Percentiles rank a stretch among this genome's conserved stretches.
These are phyloP conservation scores for Prolemur simus DNA, from an alignment of 2,113 vertebrate genomes.

Conservation along the genomic window DNA sequence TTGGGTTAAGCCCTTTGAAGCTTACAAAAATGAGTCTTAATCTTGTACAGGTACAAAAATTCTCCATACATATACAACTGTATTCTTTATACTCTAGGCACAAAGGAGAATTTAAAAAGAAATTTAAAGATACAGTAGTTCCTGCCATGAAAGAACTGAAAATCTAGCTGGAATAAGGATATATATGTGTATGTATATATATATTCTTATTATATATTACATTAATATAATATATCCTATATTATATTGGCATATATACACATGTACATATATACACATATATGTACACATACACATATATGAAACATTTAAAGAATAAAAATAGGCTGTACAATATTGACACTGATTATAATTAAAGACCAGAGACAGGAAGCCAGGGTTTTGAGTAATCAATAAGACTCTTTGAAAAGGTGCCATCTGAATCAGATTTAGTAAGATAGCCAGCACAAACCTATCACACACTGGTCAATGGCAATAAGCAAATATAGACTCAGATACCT, in stretches of 20 bases:
- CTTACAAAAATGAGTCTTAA: not conserved
- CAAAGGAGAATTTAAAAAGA: conserved; percentile 4
- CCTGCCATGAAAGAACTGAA: not conserved
- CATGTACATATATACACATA: not conserved
- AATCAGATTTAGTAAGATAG: not conserved
- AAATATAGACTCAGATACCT: not conserved
- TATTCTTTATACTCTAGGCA: not conserved
- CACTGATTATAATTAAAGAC: not conserved
- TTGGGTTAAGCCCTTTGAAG: not conserved
- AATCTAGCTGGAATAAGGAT: not conserved
- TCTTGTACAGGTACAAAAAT: conserved; percentile 1
- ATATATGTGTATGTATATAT: not conserved
- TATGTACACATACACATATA: not conserved
- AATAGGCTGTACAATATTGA: not conserved
- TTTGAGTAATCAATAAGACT: not conserved
- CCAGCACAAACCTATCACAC: not conserved
- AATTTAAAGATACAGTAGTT: not conserved
- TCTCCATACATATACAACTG: not conserved
- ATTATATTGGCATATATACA: not conserved
- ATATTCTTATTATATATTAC: no score
- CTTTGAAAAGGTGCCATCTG: not conserved
- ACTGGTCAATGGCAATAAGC: not conserved
- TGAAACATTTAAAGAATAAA: not conserved
- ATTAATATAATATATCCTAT: no score
- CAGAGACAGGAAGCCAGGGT: not conserved